Conservation (phyloP, 2,888 invertebrate genomes). For the Melitaea athalia region DNA sequence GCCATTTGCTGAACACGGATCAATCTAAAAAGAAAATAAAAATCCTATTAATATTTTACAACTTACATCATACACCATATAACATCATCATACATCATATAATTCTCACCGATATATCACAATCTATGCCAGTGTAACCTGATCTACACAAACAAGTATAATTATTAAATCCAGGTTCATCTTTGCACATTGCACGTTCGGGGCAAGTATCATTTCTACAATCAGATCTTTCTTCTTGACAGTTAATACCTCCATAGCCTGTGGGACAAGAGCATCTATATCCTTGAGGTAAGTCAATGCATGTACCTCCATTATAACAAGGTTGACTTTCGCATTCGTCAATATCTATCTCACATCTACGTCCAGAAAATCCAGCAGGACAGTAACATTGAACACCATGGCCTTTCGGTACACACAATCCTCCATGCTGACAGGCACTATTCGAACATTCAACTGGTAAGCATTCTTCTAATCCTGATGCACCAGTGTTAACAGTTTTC, state of each 20-base stretch:
- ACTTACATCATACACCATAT: no score
- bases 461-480: slow-evolving; percentile 93
- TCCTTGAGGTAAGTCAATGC: slow-evolving; percentile 95
- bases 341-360: slow-evolving; percentile 96
- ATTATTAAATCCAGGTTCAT: slow-evolving; percentile 94
- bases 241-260: slow-evolving; percentile 95
- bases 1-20: slow-evolving; percentile 93
- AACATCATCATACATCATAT: no score
- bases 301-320: slow-evolving; percentile 96
- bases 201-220: slow-evolving; percentile 95
- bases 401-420: slow-evolving; percentile 93
- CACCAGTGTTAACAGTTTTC: slow-evolving; percentile 90
- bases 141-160: slow-evolving; percentile 96
- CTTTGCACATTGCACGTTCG: slow-evolving; percentile 98
- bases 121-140: slow-evolving; percentile 96
- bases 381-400: slow-evolving; percentile 96
- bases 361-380: slow-evolving; percentile 96
- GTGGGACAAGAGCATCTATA: slow-evolving; percentile 94
- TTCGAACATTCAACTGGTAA: slow-evolving; percentile 93
- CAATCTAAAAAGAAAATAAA: slow-evolving; percentile 83
- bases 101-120: slow-evolving; percentile 89
- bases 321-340: slow-evolving; percentile 97
- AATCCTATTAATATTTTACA: neutral
- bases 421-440: slow-evolving; percentile 94
- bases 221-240: slow-evolving; percentile 95